Percentiles rank a stretch among this genome's conserved stretches.
These are phyloP conservation scores for Andrena fulva DNA, from an alignment of 2,888 invertebrate genomes.

Conservation along the genomic window DNA sequence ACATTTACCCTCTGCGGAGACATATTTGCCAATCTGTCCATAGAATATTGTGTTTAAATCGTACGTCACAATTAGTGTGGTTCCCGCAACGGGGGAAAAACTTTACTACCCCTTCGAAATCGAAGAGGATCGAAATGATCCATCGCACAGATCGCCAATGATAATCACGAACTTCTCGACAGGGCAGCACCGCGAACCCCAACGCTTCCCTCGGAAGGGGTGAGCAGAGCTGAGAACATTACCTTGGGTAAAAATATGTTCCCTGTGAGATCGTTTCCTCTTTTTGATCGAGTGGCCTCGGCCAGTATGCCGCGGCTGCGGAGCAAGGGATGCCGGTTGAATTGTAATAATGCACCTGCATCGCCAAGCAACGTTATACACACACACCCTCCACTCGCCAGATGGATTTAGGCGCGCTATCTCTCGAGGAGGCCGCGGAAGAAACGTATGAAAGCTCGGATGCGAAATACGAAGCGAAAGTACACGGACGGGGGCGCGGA, in stretches of 20 bases:
- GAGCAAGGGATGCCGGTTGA: constrained; percentile 33
- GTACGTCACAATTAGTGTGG: not conserved
- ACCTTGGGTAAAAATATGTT: not conserved
- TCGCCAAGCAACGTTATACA: constrained; percentile 33
- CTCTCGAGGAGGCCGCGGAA: constrained; percentile 59
- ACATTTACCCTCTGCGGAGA: not conserved
- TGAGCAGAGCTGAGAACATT: not conserved
- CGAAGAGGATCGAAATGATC: too few relatives aligned
- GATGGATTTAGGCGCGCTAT: constrained; percentile 64
- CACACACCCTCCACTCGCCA: constrained; percentile 23
- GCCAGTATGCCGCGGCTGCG: constrained; percentile 31
- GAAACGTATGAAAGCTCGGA: constrained; percentile 61
- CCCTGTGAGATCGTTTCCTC: constrained; percentile 32
- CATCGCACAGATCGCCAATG: too few relatives aligned
- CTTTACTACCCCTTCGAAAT: too few relatives aligned
- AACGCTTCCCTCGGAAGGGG: not conserved
- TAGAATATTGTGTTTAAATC: not conserved
- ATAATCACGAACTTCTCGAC: not conserved
- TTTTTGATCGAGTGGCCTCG: constrained; percentile 62
- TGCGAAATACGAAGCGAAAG: constrained; percentile 59
- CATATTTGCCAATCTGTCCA: not conserved
- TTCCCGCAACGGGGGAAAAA: not conserved
- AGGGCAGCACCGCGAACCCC: too few relatives aligned
- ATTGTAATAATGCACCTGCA: constrained; percentile 70
- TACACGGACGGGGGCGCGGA: constrained; percentile 54